Base-by-base conservation (phyloP, 2,113 vertebrate species). In the Helogale parvula region DNA sequence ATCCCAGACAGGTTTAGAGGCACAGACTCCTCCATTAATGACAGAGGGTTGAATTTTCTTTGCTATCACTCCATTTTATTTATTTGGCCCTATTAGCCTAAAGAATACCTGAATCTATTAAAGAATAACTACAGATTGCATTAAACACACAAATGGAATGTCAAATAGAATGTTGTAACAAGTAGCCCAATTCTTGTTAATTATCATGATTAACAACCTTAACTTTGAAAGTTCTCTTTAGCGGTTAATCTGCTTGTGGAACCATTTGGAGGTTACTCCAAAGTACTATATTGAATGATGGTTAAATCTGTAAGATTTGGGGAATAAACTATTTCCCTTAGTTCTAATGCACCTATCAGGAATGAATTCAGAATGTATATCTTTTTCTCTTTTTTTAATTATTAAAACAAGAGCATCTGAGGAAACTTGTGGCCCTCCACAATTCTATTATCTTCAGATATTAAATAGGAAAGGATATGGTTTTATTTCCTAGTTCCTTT, bases 151-250 rank as follows among this genome's bases (percentile, higher is more conserved):
- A 6, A 68, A 11, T 91, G 45, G 63, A 52, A 52, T 13, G 52
- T 33, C 90, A 83, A 87, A 90, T 79, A 12, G 23, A 15, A 79
- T 88, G 33, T 80, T 88, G 54, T 83, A 79, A 93, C n/a, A 90
- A 97, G 38, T 35, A 91, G 60, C 8, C 87, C 74, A 60, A 68
- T 63, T 80, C n/a, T 94, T 86, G 10, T 19, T 88, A 88, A 90
- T 93, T 90, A 85, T 85, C 45, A 63, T 16, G 11, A 38, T 80
- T 77, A 83, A 90, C 13, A 87, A 63, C 14, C 41, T 77, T 94
- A 83, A 65, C 13, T 93, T 94, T 52, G 23, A 88, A 91, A 93
- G 60, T 54, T 93, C 35, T 19, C 72, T 76, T 83, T 65, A 72
- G 29, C 9, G 68, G n/a, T 79, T 69, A 87, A 84, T 81, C 38